phyloP scores from a whole-genome alignment of 2,888 invertebrate genomes.

The Asteroscopus sphinx region DNA sequence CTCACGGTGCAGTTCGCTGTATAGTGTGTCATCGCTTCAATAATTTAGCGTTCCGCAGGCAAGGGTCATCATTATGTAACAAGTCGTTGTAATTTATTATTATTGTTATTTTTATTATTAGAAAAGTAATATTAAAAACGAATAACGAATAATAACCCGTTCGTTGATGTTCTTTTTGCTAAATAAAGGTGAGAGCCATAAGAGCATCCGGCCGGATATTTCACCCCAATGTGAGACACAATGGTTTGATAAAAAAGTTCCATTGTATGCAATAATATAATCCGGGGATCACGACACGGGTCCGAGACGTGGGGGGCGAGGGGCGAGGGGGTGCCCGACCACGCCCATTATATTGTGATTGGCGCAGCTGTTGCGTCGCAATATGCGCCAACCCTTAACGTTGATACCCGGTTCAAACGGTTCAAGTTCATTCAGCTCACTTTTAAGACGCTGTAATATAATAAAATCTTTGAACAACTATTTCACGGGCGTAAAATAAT shows the following conservation, averaged over 20 bases:
- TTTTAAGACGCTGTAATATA: slow-evolving; percentile 7
- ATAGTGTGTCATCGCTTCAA: too few species aligned
- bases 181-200: slow-evolving; percentile 85
- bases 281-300: slow-evolving; percentile 81
- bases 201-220: slow-evolving; percentile 89
- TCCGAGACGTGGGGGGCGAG: slow-evolving; percentile 62
- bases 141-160: slow-evolving; percentile 72
- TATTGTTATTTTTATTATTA: slow-evolving; percentile 12
- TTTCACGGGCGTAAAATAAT: slow-evolving; percentile 4
- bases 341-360: slow-evolving; percentile 89
- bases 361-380: slow-evolving; percentile 86
- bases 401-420: slow-evolving; percentile 50
- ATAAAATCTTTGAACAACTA: background rate
- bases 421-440: slow-evolving; percentile 38
- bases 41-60: too few species aligned
- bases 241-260: slow-evolving; percentile 86
- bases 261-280: slow-evolving; percentile 87
- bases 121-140: slow-evolving; percentile 10
- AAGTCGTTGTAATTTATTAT: slow-evolving; percentile 7
- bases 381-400: slow-evolving; percentile 75
- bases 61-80: too few species aligned
- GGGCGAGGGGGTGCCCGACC: slow-evolving; percentile 71
- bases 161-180: slow-evolving; percentile 81
- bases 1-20: too few species aligned
- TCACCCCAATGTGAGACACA: slow-evolving; percentile 86